Conservation (phyloP, 2,888 invertebrate species). For the Ceraclea dissimilis region DNA sequence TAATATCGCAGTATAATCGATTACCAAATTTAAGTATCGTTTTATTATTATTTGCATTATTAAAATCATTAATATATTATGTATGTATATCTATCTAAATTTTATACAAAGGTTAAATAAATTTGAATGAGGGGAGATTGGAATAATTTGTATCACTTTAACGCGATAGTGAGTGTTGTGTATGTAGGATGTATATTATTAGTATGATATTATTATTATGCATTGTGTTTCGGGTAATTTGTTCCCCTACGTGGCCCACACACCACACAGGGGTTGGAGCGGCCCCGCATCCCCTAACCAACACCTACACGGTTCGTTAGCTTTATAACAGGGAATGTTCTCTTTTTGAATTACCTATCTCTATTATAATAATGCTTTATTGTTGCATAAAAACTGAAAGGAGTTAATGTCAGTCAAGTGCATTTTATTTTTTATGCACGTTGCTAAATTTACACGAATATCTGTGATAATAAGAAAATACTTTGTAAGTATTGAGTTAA, state of each 20-base stretch:
- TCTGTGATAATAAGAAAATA: no score
- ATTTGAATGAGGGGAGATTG: not conserved
- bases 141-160: slow-evolving; percentile 26
- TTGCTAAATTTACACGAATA: no score
- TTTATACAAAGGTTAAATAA: no score
- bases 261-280: slow-evolving; percentile 8
- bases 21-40: no score
- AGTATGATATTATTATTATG: slow-evolving; percentile 24
- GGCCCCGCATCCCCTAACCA: slow-evolving; percentile 15
- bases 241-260: slow-evolving; percentile 16
- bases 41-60: no score
- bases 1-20: no score
- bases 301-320: slow-evolving; percentile 26
- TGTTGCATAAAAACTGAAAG: not conserved
- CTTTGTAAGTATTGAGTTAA: no score
- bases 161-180: slow-evolving; percentile 22
- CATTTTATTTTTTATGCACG: not conserved
- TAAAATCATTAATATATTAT: no score
- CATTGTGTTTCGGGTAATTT: slow-evolving; percentile 24
- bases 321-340: slow-evolving; percentile 13
- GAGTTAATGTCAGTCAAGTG: not conserved
- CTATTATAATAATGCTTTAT: not conserved
- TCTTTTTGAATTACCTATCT: slow-evolving; percentile 5
- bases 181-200: not conserved
- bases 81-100: no score